Base-by-base conservation (phyloP, 53 echinoderm and acorn worm species). In the Paelopatides confundens region DNA sequence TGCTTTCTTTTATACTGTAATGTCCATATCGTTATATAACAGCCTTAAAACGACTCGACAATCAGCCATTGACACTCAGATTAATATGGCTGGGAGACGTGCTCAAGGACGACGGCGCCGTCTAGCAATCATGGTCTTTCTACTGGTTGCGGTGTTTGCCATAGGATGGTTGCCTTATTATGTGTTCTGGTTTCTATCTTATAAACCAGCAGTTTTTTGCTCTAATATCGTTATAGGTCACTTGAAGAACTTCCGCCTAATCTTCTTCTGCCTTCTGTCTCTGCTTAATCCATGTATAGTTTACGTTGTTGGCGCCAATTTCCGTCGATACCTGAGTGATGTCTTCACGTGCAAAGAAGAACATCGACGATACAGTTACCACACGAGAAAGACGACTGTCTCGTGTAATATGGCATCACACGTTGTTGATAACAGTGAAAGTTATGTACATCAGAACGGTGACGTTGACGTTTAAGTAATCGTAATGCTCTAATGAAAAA, bases 121-220 rank as follows among this genome's bases (percentile, higher is more conserved):
- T 51, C 33, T 79, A 0, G 79, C 79, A 31, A 51, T 79, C 3
- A 79, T 79, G 79, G 79, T 79, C 14, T 53, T 79, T 30, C 79
- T 79, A 12, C 53, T 79, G 21, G 79, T 79, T 5, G 29, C n/a
- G 11, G 79, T 51, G 21, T 79, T 79, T 52, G 79, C 79, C 21
- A 51, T 79, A 13, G 79, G 79, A 79, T 79, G 79, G 79, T 53
- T 79, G 79, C 79, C 79, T 79, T 79, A 52, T 32, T 79, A 79
- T 32, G 26, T 79, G 26, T 79, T 51, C 32, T 53, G 33, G 5
- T 79, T 79, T 34, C 33, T 53, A 9, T 79, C 23, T 34, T 51
- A 79, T 34, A 31, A 7, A 17, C 51, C 53, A 2, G 32, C 3
- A 10, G 14, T 51, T 4, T 53, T 79, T 24, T 79, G 79, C 21